Evolutionary conservation across 1,140 invertebrate genomes (phyloP), one percentile per base, ranked within the genome.

Genomic region (Lysiphlebus fabarum): DNA sequence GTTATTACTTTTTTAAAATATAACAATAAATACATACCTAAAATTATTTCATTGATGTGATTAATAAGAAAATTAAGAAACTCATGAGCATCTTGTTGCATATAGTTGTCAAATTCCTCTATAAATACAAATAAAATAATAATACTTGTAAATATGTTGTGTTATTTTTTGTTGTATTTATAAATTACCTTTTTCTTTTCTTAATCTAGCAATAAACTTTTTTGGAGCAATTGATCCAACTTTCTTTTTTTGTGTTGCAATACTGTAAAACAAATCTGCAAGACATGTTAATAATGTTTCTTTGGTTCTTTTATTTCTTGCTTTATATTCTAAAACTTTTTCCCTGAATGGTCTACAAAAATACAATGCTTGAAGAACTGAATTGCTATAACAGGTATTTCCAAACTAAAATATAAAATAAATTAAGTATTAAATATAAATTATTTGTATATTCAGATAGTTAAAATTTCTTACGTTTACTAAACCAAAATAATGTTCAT

Each of bases 1-100:
- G 5, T 11, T 1, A 11, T 11, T 40, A 3, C 5, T 8, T 11
- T 40, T 8, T 11, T 40, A 11, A 40, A 40, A 3, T 11, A 40
- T 40, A 37, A n/a, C n/a, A n/a, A n/a, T n/a, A n/a, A n/a, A n/a
- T 51, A 33, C 26, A 87, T 83, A 90, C 90, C 90, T 76, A 94
- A 78, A 67, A 99, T 91, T 64, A 93, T 93, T 83, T 94, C 92
- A 82, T 93, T 94, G 71, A 95, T 94, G 74, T 92, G 91, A 81
- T 99, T 99, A 51, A 99, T 93, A 49, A 99, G 84, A 80, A 98
- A 99, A 79, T 99, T 99, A 49, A 99, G 84, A 83, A 99, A 99
- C 80, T 99, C 97, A 77, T 99, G 97, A 48, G 97, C 97, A 89
- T 99, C 97, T 83, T 99, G 97, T 79, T 99, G 96, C 90, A 98